Evolutionary conservation across 2,888 invertebrate species (phyloP).

Genomic region (Eretmocerus hayati): DNA sequence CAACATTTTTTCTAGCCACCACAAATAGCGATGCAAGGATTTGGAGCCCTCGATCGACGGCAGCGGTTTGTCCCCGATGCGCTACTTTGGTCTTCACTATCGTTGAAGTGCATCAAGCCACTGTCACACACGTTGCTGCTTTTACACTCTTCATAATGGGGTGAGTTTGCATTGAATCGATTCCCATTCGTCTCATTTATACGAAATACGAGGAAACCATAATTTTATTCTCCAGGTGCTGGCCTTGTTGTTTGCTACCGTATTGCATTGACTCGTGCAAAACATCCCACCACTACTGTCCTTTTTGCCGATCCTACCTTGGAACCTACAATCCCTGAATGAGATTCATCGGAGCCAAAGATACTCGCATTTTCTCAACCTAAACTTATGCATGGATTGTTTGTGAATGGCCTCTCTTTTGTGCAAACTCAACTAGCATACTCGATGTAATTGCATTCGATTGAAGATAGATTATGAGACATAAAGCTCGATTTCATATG

Average conservation of each 20-base stretch:
- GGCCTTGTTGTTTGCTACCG: constrained; percentile 55
- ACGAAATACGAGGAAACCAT: neutral
- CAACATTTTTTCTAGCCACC: too few species aligned
- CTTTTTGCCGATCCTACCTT: constrained; percentile 52
- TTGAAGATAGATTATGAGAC: too few species aligned
- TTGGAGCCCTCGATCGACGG: constrained; percentile 24
- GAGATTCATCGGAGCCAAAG: neutral
- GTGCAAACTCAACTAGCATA: too few species aligned
- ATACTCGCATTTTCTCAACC: too few species aligned
- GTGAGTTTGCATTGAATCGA: constrained; percentile 18
- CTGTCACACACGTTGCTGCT: constrained; percentile 24
- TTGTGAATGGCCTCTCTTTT: too few species aligned
- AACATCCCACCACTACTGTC: constrained; percentile 54
- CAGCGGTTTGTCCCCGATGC: constrained; percentile 28
- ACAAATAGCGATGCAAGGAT: constrained; percentile 19
- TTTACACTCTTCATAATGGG: constrained; percentile 26
- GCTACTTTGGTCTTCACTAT: constrained; percentile 25
- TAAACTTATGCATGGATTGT: too few species aligned
- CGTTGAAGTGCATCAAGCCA: constrained; percentile 23
- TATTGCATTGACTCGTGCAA: constrained; percentile 55
- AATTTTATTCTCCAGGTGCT: constrained; percentile 42
- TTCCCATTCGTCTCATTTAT: neutral
- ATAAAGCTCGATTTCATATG: too few species aligned
- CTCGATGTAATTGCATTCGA: too few species aligned
- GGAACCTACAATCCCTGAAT: constrained; percentile 45